A percentile compares a stretch with the other conserved stretches of the same genome.
Evolutionary conservation across 2,888 invertebrate genomes (phyloP).

Genomic region (Octodonta nipae): DNA sequence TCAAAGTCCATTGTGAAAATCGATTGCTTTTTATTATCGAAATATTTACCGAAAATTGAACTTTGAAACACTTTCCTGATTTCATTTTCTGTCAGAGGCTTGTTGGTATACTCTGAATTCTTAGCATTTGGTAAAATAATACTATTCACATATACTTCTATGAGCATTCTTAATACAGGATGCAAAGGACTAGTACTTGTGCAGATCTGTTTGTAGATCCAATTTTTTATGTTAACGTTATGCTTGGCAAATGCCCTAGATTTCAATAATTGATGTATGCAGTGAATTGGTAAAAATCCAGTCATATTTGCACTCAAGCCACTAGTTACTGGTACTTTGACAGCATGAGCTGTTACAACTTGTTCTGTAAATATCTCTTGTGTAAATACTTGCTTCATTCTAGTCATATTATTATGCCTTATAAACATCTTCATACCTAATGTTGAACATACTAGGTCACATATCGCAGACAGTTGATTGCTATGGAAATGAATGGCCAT

Average conservation of each 20-base stretch:
- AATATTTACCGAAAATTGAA: conserved; percentile 61
- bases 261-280: conserved; percentile 87
- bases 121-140: conserved; percentile 59
- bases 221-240: conserved; percentile 88
- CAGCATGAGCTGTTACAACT: conserved; percentile 89
- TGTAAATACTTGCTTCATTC: conserved; percentile 86
- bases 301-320: conserved; percentile 76
- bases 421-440: conserved; percentile 89
- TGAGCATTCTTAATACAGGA: conserved; percentile 74
- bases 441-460: conserved; percentile 85
- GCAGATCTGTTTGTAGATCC: conserved; percentile 91
- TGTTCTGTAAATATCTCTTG: conserved; percentile 96
- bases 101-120: conserved; percentile 64
- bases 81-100: conserved; percentile 82
- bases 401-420: conserved; percentile 70
- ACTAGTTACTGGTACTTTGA: conserved; percentile 86
- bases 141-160: conserved; percentile 90
- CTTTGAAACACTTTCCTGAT: conserved; percentile 71
- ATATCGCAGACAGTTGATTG: conserved; percentile 83
- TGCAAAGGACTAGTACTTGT: conserved; percentile 81
- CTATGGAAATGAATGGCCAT: conserved; percentile 96
- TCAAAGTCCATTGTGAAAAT: conserved; percentile 45
- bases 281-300: conserved; percentile 85
- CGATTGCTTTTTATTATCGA: conserved; percentile 45
- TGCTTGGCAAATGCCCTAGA: conserved; percentile 91